Conservation (phyloP, 2,797 vertebrate genomes). For the Pangasius macronema region DNA sequence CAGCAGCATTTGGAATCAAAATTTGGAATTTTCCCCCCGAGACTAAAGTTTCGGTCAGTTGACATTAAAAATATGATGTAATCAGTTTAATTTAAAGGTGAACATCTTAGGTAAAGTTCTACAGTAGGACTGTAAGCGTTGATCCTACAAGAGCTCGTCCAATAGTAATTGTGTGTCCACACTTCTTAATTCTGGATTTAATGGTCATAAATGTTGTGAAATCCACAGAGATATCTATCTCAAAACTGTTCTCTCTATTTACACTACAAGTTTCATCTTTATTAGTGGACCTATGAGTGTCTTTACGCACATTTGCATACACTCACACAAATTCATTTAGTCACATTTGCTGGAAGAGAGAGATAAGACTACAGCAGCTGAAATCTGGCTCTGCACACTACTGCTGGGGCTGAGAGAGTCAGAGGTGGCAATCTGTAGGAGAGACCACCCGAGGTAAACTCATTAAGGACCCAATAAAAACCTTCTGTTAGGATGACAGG, state of each 20-base stretch:
- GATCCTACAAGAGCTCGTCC: background rate
- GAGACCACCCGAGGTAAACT: conserved; percentile 60
- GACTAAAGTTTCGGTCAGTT: conserved; percentile 17
- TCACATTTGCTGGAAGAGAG: conserved; percentile 35
- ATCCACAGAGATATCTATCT: background rate
- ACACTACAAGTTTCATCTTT: background rate
- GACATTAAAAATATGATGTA: conserved; percentile 9
- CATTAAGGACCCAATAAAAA: conserved; percentile 64
- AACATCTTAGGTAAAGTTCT: background rate
- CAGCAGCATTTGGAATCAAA: conserved; percentile 41
- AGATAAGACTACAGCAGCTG: conserved; percentile 46
- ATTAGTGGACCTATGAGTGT: background rate
- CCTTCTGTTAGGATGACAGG: conserved; percentile 61
- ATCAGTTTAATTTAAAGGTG: conserved; percentile 19
- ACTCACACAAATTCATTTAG: conserved; percentile 20
- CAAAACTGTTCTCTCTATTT: conserved; percentile 4
- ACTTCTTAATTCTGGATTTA: background rate
- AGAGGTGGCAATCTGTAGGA: conserved; percentile 51
- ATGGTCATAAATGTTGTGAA: background rate
- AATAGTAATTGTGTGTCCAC: too few relatives aligned
- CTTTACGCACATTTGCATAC: conserved; percentile 10
- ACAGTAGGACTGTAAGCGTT: background rate
- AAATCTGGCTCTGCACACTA: conserved; percentile 51
- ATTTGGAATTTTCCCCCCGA: conserved; percentile 26
- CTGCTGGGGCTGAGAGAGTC: conserved; percentile 38